These are phyloP conservation scores for Taxidea taxus DNA, from an alignment of 2,113 vertebrate species.

Conservation along the genomic window DNA sequence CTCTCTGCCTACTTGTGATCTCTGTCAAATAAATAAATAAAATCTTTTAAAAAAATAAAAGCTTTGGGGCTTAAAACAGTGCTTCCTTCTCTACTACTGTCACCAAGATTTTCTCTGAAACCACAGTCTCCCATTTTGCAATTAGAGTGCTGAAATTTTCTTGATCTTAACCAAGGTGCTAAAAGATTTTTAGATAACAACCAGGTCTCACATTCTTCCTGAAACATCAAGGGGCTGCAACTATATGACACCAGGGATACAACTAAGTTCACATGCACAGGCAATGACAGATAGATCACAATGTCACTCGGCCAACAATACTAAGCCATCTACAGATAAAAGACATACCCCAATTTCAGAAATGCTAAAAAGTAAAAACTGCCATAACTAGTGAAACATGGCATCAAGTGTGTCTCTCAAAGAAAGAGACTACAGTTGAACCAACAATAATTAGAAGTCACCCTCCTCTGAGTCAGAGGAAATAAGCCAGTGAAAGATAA, in stretches of 20 bases:
- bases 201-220: neutral
- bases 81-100: neutral
- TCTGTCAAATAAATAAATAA: too few species aligned
- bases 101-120: slow-evolving; percentile 17
- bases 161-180: neutral
- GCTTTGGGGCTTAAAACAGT: neutral
- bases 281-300: neutral
- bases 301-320: neutral
- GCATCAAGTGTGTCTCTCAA: neutral
- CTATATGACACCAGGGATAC: neutral
- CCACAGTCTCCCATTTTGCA: neutral
- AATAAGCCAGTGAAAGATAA: neutral
- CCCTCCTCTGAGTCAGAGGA: neutral
- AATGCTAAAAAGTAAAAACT: neutral
- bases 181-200: neutral
- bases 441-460: slow-evolving; percentile 21
- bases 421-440: neutral
- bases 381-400: neutral
- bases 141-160: neutral
- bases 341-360: neutral
- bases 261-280: neutral
- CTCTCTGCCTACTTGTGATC: too few species aligned
- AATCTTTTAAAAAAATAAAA: too few species aligned
- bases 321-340: neutral
- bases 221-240: neutral